These are phyloP conservation scores for Myzus persicae DNA, from an alignment of 1,140 invertebrate genomes.

Conservation along the genomic window DNA sequence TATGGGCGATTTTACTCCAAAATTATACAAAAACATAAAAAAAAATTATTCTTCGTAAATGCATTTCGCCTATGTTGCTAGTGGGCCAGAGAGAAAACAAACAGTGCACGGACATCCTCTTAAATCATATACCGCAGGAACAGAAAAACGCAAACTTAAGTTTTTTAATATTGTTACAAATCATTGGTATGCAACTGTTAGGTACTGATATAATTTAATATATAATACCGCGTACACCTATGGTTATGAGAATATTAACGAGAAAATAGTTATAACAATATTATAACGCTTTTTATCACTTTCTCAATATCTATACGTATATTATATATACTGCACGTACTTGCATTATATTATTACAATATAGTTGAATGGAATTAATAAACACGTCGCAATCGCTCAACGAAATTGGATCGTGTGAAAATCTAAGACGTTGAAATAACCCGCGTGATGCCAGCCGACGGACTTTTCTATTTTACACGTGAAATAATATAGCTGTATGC, in stretches of 20 bases:
- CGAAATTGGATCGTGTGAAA: constrained; percentile 25
- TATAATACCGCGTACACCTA: not conserved
- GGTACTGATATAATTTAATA: not conserved
- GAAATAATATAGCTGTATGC: not conserved
- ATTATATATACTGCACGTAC: too few species aligned
- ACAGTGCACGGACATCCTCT: too few species aligned
- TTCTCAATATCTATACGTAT: not conserved
- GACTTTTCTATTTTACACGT: not conserved
- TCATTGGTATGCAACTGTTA: not conserved
- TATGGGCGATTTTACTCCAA: too few species aligned
- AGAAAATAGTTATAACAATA: not conserved
- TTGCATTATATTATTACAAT: not conserved
- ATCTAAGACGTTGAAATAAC: not conserved
- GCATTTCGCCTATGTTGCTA: too few species aligned
- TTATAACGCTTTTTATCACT: not conserved
- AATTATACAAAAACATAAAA: too few species aligned
- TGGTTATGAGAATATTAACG: constrained; percentile 21
- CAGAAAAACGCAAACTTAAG: not conserved
- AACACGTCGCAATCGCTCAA: not conserved
- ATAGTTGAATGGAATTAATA: not conserved
- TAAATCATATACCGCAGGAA: not conserved
- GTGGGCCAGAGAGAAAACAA: too few species aligned
- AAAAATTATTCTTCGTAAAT: too few species aligned
- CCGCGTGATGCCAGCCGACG: not conserved
- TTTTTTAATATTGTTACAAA: not conserved